Percentiles rank a stretch among this genome's conserved stretches.
Conservation (phyloP, 2,113 vertebrate species). For the Acinonyx jubatus region DNA sequence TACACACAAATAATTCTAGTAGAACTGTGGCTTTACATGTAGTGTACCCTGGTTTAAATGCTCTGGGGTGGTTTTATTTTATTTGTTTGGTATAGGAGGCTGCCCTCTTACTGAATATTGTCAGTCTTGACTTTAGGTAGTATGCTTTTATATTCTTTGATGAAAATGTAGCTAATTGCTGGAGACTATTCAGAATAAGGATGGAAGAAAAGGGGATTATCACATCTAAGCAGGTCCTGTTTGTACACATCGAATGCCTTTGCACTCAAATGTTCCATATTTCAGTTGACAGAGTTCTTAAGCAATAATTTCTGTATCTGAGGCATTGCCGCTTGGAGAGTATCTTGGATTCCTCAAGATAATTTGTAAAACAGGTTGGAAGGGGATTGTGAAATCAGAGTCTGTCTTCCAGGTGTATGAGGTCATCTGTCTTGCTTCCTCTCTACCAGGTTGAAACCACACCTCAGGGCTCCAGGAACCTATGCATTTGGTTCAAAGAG, state of each 20-base stretch:
- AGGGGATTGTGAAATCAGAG: slow-evolving; percentile 55
- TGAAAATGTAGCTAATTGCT: slow-evolving; percentile 36
- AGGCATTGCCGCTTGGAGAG: not conserved
- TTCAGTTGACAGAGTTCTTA: slow-evolving; percentile 20
- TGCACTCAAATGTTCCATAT: not conserved
- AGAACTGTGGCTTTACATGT: not conserved
- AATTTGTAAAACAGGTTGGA: slow-evolving; percentile 56
- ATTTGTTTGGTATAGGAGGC: not conserved
- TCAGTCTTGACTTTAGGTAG: not conserved
- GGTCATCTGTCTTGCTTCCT: slow-evolving; percentile 37
- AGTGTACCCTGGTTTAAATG: not conserved
- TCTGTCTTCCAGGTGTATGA: slow-evolving; percentile 55
- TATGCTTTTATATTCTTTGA: slow-evolving; percentile 32
- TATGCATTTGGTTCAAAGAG: not conserved
- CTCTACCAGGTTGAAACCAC: not conserved
- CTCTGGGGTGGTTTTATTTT: not conserved
- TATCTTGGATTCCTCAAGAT: not conserved
- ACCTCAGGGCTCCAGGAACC: slow-evolving; percentile 30
- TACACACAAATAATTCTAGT: not conserved
- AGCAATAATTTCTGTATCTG: not conserved
- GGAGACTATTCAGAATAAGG: not conserved
- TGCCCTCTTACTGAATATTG: not conserved
- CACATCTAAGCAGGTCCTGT: not conserved
- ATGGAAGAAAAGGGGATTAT: not conserved
- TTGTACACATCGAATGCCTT: not conserved